Evolutionary conservation across 2,888 invertebrate genomes (phyloP).

Genomic region (Cepaea hortensis): DNA sequence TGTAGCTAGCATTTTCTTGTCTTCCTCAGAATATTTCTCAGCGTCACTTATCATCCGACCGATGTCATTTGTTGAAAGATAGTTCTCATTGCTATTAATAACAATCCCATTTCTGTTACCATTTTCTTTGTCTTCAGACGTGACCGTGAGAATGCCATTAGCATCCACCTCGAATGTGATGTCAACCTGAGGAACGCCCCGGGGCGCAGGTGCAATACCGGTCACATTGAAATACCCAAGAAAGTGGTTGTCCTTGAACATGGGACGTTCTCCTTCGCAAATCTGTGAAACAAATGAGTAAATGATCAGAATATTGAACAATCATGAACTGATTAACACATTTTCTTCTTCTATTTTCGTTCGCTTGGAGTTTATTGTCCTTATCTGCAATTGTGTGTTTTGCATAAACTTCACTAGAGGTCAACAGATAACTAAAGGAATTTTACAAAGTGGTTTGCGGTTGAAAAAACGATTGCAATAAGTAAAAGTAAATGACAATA

Average conservation of each 20-base stretch:
- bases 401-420: not conserved
- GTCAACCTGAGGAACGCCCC: conserved; percentile 78
- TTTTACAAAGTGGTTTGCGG: not conserved
- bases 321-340: not conserved
- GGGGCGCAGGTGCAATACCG: conserved; percentile 89
- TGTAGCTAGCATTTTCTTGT: conserved; percentile 83
- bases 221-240: conserved; percentile 98
- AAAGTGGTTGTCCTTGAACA: conserved; percentile 89
- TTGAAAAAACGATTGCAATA: too few relatives aligned
- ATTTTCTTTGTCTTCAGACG: conserved; percentile 99
- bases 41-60: conserved; percentile 99
- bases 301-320: not conserved
- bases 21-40: conserved; percentile 98
- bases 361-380: too few relatives aligned
- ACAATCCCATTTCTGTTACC: conserved; percentile 88
- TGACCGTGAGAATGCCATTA: conserved; percentile 79
- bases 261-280: too few relatives aligned
- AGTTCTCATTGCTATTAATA: too few relatives aligned
- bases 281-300: conserved; percentile 85
- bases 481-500: too few relatives aligned
- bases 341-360: not conserved
- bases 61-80: conserved; percentile 94
- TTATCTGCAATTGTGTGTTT: too few relatives aligned
- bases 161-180: conserved; percentile 71
- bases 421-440: not conserved